These are phyloP conservation scores for Sinocyclocheilus grahami DNA, from an alignment of 2,113 vertebrate genomes.

Conservation along the genomic window DNA sequence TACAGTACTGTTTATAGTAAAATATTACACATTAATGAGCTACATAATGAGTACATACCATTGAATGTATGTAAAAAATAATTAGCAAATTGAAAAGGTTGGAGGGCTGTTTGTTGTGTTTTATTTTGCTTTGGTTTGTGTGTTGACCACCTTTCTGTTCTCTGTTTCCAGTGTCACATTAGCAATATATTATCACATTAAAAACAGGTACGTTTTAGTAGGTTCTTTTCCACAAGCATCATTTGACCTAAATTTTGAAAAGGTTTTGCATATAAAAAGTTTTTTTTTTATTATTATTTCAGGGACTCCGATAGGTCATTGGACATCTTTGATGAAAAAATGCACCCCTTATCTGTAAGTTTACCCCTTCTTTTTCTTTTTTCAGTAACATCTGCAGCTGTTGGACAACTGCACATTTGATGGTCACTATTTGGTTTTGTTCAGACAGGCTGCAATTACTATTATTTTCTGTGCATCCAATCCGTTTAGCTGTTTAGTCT, in stretches of 20 bases:
- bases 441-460: background rate
- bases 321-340: slow-evolving; percentile 99
- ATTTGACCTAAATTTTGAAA: background rate
- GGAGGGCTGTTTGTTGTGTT: background rate
- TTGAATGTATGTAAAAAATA: background rate
- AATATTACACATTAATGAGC: background rate
- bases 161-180: slow-evolving; percentile 89
- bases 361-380: background rate
- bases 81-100: background rate
- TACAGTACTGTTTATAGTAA: background rate
- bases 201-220: slow-evolving; percentile 95
- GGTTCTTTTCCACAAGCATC: slow-evolving; percentile 49
- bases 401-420: background rate
- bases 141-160: slow-evolving; percentile 13
- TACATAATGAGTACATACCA: background rate
- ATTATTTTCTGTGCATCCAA: background rate
- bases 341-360: slow-evolving; percentile 93
- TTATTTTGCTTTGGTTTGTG: background rate
- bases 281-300: slow-evolving; percentile 42
- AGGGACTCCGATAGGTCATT: slow-evolving; percentile 93
- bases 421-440: background rate
- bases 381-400: background rate
- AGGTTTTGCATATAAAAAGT: background rate
- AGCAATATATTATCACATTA: slow-evolving; percentile 99
- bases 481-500: slow-evolving; percentile 6